Percentiles rank a stretch among this genome's conserved stretches.
These are phyloP conservation scores for Phoenicopterus ruber DNA, from an alignment of 2,113 vertebrate genomes.

Conservation along the genomic window DNA sequence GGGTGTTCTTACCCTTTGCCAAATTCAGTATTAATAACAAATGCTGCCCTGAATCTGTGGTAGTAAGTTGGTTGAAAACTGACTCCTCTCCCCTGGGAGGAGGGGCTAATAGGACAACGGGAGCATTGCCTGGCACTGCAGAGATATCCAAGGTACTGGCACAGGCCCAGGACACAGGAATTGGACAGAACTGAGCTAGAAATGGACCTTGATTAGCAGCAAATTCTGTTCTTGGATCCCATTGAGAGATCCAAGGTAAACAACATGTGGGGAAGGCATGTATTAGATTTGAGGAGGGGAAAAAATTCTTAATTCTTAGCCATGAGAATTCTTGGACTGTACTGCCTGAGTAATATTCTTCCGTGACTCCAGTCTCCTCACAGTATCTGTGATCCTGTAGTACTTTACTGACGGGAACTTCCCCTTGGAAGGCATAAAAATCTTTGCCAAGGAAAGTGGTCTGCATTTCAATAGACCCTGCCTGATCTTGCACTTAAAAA, in stretches of 20 bases:
- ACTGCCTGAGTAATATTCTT: not conserved
- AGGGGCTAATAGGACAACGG: not conserved
- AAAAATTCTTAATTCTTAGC: not conserved
- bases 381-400: conserved; percentile 38
- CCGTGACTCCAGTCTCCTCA: not conserved
- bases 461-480: conserved; percentile 41
- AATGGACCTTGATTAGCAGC: conserved; percentile 1
- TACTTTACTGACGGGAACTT: conserved; percentile 22
- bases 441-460: conserved; percentile 59
- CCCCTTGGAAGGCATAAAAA: conserved; percentile 38
- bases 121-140: conserved; percentile 28
- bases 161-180: not conserved
- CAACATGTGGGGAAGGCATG: not conserved
- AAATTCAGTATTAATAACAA: conserved; percentile 36
- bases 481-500: conserved; percentile 57
- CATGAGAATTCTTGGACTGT: conserved; percentile 16
- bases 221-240: conserved; percentile 11
- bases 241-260: conserved; percentile 8
- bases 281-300: not conserved
- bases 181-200: conserved; percentile 2
- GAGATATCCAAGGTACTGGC: not conserved
- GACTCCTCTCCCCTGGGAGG: not conserved
- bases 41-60: not conserved
- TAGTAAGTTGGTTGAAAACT: conserved; percentile 13
- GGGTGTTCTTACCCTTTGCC: conserved; percentile 25